Base-by-base conservation (phyloP, 2,888 invertebrate genomes). In the Steinernema hermaphroditum region DNA sequence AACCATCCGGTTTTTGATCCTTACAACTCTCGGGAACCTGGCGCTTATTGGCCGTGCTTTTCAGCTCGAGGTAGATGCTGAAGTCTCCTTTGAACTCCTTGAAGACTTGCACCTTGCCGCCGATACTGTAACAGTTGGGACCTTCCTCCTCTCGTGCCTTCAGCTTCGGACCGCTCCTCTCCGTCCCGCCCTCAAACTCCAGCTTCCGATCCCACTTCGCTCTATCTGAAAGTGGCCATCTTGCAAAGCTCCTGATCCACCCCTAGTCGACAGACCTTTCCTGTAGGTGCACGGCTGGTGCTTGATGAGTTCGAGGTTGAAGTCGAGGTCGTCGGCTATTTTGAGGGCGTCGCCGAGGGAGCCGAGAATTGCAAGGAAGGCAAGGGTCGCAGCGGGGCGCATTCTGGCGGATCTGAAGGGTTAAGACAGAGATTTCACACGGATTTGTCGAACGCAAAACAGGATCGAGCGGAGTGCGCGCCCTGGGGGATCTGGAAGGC, bases 71-170 rank as follows among this genome's bases (percentile, higher is more conserved):
- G 68, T 83, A 85, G 54, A 85, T 82, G 19, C 83, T 83, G 75
- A 85, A 86, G 54, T 85, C 84, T 41, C 85, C 85, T 22, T 77
- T 76, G 75, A 85, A 84, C 71, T 86, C 85, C 77, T 82, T 76
- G 29, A 79, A 77, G 29, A 85, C 83, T 68, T 82, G 80, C 14
- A 85, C 85, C 69, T 77, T 76, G 54, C 85, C 85, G 43, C 84
- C 85, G 71, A 85, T 83, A 29, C 69, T 78, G 68, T 80, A 80
- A 68, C 82, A 81, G 43, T 74, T 49, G 4, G 62, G 62, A 16
- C 69, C 69, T 27, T n/a, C 41, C 1, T 19, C 43, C 9, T 69
- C 69, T 2, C 82, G 79, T 29, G 73, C 69, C 68, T 82, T 77
- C 22, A 85, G 72, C 70, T 82, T 82, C 24, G 85, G 85, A 1